phyloP scores from a whole-genome alignment of 2,113 vertebrate species.

The Orientallactaga bullata region DNA sequence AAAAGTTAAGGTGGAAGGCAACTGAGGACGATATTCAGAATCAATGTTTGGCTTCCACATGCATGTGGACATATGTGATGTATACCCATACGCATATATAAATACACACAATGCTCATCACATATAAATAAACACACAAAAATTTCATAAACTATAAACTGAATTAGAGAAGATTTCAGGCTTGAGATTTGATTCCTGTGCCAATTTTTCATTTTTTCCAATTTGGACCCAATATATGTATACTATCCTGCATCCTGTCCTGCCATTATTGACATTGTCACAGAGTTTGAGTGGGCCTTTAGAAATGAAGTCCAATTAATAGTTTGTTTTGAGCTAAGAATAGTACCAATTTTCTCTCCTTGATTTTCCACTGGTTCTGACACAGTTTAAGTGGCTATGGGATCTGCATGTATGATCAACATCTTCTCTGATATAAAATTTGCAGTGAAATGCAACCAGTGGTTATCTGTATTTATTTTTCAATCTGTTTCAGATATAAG shows the following conservation, averaged over 20 bases:
- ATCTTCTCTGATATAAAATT: neutral
- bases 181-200: neutral
- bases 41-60: too few species aligned
- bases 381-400: neutral
- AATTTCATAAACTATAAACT: neutral
- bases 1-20: too few species aligned
- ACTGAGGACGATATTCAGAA: too few species aligned
- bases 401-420: neutral
- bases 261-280: neutral
- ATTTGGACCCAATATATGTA: neutral
- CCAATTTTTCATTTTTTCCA: neutral
- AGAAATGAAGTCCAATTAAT: neutral
- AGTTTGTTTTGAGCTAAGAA: neutral
- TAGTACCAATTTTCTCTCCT: neutral
- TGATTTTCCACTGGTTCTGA: neutral
- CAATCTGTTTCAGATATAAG: neutral
- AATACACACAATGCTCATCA: too few species aligned
- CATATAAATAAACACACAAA: neutral
- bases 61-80: too few species aligned
- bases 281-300: neutral
- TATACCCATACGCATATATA: too few species aligned
- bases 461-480: neutral
- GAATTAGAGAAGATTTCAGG: neutral
- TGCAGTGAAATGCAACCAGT: neutral
- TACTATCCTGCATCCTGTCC: neutral